Evolutionary conservation across 2,113 vertebrate genomes (phyloP).

Genomic region (Psephotus haematonotus): DNA sequence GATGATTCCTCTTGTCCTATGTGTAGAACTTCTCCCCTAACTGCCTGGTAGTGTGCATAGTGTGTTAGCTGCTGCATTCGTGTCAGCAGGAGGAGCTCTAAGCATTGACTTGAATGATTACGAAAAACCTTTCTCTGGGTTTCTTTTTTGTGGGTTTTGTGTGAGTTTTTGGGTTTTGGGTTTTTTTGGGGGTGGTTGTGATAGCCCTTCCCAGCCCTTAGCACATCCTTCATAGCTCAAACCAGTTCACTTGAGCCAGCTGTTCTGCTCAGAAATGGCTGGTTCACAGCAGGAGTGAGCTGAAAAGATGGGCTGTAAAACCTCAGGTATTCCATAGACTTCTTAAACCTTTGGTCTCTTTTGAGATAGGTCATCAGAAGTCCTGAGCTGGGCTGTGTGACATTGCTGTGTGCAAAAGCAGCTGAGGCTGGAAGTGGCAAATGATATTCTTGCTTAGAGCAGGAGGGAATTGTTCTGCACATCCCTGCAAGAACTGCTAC

Average conservation of each 20-base stretch:
- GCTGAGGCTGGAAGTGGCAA: background rate
- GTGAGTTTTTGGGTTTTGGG: no score
- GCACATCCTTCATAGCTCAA: background rate
- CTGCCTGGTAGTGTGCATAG: background rate
- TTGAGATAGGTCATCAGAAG: background rate
- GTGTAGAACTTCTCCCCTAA: background rate
- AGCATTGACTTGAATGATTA: background rate
- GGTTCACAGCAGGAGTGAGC: background rate
- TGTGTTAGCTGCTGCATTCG: background rate
- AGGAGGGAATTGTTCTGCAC: background rate
- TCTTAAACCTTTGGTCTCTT: background rate
- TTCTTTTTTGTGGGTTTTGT: background rate
- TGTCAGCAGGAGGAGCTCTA: background rate
- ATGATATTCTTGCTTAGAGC: background rate
- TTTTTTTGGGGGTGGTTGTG: background rate
- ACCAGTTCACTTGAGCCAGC: background rate
- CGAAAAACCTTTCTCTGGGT: background rate
- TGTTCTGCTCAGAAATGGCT: background rate
- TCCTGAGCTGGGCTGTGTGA: background rate
- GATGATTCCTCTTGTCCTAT: background rate
- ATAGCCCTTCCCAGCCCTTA: background rate
- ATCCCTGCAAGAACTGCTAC: background rate
- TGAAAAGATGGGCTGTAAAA: background rate
- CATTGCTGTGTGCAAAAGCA: background rate
- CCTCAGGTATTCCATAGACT: background rate